phyloP scores from a whole-genome alignment of 2,888 invertebrate genomes.

The Zaprionus lineosus region DNA sequence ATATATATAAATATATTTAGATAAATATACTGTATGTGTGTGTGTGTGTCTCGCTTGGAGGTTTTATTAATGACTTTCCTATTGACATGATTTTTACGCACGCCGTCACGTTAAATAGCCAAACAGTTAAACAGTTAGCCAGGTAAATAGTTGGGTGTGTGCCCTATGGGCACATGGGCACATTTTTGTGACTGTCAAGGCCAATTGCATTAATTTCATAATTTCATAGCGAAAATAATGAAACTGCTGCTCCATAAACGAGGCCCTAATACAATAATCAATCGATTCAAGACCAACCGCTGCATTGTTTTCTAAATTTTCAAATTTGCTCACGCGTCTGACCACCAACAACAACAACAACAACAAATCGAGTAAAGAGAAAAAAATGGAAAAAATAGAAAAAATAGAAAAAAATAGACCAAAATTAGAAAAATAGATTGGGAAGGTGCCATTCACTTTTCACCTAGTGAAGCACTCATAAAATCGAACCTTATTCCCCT shows the following conservation, averaged over 20 bases:
- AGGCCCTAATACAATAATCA: slow-evolving; percentile 1
- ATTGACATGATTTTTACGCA: slow-evolving; percentile 74
- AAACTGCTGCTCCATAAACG: slow-evolving; percentile 19
- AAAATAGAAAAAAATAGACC: no score
- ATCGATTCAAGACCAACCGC: slow-evolving; percentile 20
- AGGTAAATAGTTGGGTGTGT: slow-evolving; percentile 26
- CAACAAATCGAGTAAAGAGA: no score
- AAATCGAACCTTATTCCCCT: slow-evolving; percentile 60
- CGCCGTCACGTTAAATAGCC: no score
- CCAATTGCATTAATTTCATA: slow-evolving; percentile 74
- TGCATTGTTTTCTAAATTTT: slow-evolving; percentile 46
- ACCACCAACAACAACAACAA: no score
- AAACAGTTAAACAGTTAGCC: no score
- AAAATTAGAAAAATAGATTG: slow-evolving; percentile 59
- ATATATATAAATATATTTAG: no score
- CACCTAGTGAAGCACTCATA: slow-evolving; percentile 67
- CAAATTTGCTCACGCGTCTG: slow-evolving; percentile 56
- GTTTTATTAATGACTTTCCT: slow-evolving; percentile 69
- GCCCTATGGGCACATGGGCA: slow-evolving; percentile 28
- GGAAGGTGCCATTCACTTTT: slow-evolving; percentile 68
- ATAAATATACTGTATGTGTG: no score
- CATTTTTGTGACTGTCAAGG: slow-evolving; percentile 62
- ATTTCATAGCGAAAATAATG: slow-evolving; percentile 49
- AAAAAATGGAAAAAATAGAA: no score
- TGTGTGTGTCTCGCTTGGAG: no score